These are phyloP conservation scores for Hoplostethus mediterraneus DNA, from an alignment of 2,797 vertebrate species.

Conservation along the genomic window DNA sequence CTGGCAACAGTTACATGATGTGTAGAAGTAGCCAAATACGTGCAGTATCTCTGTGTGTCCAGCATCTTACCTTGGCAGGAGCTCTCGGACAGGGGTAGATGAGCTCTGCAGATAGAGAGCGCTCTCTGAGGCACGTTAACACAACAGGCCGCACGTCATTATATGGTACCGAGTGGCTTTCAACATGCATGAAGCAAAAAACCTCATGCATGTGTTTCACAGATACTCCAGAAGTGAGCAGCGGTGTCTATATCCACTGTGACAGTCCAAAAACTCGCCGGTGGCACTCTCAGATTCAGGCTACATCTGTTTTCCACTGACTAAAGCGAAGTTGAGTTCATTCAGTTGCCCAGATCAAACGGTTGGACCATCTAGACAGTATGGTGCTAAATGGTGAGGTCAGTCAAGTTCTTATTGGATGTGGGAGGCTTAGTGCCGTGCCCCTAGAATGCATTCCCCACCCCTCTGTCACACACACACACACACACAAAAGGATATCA, in stretches of 20 bases:
- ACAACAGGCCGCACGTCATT: constrained; percentile 57
- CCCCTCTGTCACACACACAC: constrained; percentile 66
- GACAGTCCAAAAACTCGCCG: constrained; percentile 51
- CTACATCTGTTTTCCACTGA: constrained; percentile 43
- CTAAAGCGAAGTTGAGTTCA: constrained; percentile 51
- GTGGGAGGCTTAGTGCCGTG: constrained; percentile 55
- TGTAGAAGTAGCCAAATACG: constrained; percentile 9
- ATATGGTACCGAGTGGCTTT: constrained; percentile 43
- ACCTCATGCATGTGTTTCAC: constrained; percentile 49
- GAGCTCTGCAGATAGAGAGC: constrained; percentile 56
- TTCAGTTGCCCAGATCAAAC: constrained; percentile 60
- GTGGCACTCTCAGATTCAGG: constrained; percentile 37
- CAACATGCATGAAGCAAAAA: constrained; percentile 48
- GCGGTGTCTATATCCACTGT: constrained; percentile 48
- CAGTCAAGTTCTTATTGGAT: constrained; percentile 79
- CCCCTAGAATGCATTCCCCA: constrained; percentile 75
- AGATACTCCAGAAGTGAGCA: constrained; percentile 54
- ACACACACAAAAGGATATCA: constrained; percentile 61
- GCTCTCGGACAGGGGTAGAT: constrained; percentile 42
- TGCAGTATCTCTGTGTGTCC: constrained; percentile 29
- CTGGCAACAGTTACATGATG: constrained; percentile 10
- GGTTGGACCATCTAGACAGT: constrained; percentile 54
- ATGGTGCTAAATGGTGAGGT: constrained; percentile 55
- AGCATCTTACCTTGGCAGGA: constrained; percentile 76
- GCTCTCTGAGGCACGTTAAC: constrained; percentile 59